Base-by-base conservation (phyloP, 2,888 invertebrate species). In the Cryptops parisi region DNA sequence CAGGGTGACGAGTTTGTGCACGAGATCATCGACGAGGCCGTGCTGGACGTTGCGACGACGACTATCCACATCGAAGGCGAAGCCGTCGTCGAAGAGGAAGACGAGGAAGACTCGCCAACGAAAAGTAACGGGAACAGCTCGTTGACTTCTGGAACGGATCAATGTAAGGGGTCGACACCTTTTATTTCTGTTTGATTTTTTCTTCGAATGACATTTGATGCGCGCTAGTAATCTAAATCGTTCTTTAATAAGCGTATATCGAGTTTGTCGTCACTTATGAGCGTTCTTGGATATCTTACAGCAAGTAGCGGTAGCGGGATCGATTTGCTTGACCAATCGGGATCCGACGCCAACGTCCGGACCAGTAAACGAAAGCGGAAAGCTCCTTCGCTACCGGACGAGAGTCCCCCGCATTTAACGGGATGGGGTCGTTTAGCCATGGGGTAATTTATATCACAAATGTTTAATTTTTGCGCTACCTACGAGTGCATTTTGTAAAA, bases 361-460 rank as follows among this genome's bases (percentile, higher is more conserved):
- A 33, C 22, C n/a, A 48, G 48, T 21, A 48, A 53, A 23, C 9
- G 52, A n/a, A 54, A 52, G 24, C 45, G 52, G 22, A 54, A 54
- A 26, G 51, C 51, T 6, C 44, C 48, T 9, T 27, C 40, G 26
- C 41, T 48, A 15, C 1, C 48, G 19, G 38, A 48, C 21, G 48
- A 48, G 26, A 38, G 5, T 15, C 21, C 26, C 3, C 45, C 54
- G 24, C 54, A 54, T 44, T 46, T 56, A 24, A 47, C 52, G n/a
- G 56, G 56, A 2, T 56, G 56, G 56, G 26, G 46, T 15, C 41
- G 52, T 21, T 21, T 41, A 9, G 56, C 56, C 4, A 49, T 47
- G 33, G 53, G 53, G 54, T 52, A n/a, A n/a, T n/a, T n/a, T n/a
- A n/a, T n/a, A n/a, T n/a, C n/a, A n/a, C n/a, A n/a, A n/a, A 33